Evolutionary conservation across 2,888 invertebrate species (phyloP).

Genomic region (Diarsia dahlii): DNA sequence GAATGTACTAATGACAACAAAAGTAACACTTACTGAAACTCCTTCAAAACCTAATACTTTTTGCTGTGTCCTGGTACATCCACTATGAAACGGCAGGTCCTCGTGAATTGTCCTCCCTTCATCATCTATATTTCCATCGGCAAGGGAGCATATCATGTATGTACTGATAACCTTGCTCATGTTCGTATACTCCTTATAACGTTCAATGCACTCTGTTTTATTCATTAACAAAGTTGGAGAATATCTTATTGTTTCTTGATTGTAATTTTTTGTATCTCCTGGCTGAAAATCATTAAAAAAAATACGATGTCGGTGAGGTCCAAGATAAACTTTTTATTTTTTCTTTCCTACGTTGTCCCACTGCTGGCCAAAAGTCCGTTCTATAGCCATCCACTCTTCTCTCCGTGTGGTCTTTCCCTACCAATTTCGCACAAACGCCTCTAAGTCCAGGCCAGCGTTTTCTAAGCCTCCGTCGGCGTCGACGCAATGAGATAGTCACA

Average conservation of each 20-base stretch:
- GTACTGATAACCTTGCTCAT: conserved; percentile 66
- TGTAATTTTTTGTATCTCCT: conserved; percentile 61
- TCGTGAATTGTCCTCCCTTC: conserved; percentile 22
- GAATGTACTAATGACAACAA: background rate
- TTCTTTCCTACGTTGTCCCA: too few relatives aligned
- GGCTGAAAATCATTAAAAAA: conserved; percentile 51
- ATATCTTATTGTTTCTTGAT: conserved; percentile 62
- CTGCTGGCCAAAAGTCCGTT: background rate
- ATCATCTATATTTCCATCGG: conserved; percentile 64
- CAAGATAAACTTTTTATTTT: background rate
- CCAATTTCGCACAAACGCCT: too few relatives aligned
- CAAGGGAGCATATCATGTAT: conserved; percentile 75
- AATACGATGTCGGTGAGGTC: background rate
- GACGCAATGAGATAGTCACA: background rate
- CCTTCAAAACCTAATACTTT: conserved; percentile 51
- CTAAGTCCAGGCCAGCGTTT: too few relatives aligned
- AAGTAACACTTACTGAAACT: conserved; percentile 36
- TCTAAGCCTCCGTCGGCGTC: too few relatives aligned
- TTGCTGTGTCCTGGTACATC: conserved; percentile 33
- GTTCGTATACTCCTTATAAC: conserved; percentile 53
- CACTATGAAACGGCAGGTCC: conserved; percentile 33
- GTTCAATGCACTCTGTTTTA: conserved; percentile 66
- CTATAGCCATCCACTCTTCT: too few relatives aligned
- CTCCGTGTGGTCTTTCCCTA: too few relatives aligned
- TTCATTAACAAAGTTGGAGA: conserved; percentile 63